Conservation (phyloP, 2,888 invertebrate genomes). For the Lydus trimaculatus region DNA sequence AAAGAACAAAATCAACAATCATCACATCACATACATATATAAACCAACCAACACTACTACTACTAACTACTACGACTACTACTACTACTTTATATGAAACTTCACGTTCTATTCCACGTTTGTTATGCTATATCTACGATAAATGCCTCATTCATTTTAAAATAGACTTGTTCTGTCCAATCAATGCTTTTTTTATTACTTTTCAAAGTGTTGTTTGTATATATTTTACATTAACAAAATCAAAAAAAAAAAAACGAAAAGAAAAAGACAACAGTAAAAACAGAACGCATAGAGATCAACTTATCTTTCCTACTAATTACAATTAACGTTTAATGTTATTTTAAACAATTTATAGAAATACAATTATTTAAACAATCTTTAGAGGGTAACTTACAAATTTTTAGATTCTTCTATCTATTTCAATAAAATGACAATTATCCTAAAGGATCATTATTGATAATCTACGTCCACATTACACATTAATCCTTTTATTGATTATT, state of each 20-base stretch:
- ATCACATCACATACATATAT: neutral
- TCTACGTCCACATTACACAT: neutral
- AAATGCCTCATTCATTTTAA: slow-evolving; percentile 9
- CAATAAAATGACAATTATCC: neutral
- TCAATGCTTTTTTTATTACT: no score
- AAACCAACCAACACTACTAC: neutral
- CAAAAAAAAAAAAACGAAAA: no score
- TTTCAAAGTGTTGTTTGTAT: no score
- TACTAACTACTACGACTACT: neutral
- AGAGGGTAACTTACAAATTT: neutral
- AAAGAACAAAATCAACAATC: neutral
- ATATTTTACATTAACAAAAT: no score
- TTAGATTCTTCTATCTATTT: neutral
- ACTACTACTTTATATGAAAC: neutral
- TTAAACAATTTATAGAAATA: no score
- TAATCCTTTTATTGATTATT: neutral
- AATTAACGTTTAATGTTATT: neutral
- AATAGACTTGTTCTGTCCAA: no score
- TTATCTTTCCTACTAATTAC: neutral
- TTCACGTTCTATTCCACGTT: neutral
- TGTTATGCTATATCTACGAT: neutral
- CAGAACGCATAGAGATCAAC: no score
- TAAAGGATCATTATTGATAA: neutral
- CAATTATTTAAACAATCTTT: neutral
- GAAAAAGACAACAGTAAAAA: no score